phyloP scores from a whole-genome alignment of 1,140 invertebrate genomes.

The Lepidurus packardi region DNA sequence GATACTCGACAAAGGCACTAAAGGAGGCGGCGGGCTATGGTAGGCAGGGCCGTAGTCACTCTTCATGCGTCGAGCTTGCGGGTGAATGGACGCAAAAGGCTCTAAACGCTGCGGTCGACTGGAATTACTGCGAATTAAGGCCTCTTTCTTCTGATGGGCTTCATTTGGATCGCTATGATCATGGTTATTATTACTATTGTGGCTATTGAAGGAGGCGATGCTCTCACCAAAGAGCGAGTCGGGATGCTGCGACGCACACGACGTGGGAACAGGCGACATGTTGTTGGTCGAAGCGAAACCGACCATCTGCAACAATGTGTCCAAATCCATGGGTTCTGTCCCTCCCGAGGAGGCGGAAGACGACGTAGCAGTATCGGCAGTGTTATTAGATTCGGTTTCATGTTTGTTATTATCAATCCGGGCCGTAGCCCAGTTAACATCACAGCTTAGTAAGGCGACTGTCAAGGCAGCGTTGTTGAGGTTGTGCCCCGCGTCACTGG shows the following conservation, averaged over 20 bases:
- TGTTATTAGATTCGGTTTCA: not conserved
- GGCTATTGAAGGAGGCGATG: not conserved
- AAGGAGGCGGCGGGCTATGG: not conserved
- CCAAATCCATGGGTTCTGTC: slow-evolving; percentile 32
- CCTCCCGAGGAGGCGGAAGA: not conserved
- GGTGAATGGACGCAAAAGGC: not conserved
- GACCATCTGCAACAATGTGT: slow-evolving; percentile 28
- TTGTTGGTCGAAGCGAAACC: not conserved
- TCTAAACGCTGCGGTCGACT: not conserved
- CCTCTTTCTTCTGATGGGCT: not conserved
- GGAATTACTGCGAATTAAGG: not conserved
- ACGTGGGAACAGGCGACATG: slow-evolving; percentile 22
- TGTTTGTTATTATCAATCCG: slow-evolving; percentile 24
- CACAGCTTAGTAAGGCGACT: slow-evolving; percentile 1
- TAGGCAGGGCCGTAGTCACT: not conserved
- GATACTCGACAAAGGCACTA: not conserved
- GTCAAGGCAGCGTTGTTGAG: not conserved
- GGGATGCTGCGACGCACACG: not conserved
- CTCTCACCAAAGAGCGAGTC: not conserved
- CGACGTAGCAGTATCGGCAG: slow-evolving; percentile 23
- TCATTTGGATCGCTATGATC: slow-evolving; percentile 12
- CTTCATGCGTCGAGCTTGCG: not conserved
- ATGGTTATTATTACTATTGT: not conserved
- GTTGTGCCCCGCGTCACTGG: slow-evolving; percentile 17
- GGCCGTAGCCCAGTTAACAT: slow-evolving; percentile 24